These are phyloP conservation scores for Tor tambroides DNA, from an alignment of 2,113 vertebrate genomes.

Conservation along the genomic window DNA sequence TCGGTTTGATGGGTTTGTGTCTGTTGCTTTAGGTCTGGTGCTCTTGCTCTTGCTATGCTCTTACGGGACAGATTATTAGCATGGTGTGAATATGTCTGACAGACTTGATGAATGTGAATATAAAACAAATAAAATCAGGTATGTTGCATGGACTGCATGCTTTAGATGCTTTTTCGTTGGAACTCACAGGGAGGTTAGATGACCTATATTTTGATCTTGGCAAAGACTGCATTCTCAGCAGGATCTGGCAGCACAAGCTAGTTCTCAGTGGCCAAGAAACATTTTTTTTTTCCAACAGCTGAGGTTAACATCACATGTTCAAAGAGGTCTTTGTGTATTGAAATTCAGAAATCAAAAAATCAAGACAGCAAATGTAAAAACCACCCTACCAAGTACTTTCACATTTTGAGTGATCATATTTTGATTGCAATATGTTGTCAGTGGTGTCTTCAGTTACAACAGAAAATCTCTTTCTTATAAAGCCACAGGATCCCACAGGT, in stretches of 20 bases:
- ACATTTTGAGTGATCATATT: neutral
- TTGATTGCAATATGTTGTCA: neutral
- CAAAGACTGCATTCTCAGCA: slow-evolving; percentile 64
- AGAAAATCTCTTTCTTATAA: too few relatives aligned
- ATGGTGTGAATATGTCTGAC: slow-evolving; percentile 64
- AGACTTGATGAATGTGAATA: slow-evolving; percentile 73
- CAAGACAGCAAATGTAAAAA: neutral
- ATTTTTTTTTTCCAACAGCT: slow-evolving; percentile 51
- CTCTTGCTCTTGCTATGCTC: neutral
- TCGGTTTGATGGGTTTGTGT: slow-evolving; percentile 28
- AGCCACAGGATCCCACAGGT: too few relatives aligned
- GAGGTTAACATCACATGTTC: slow-evolving; percentile 24
- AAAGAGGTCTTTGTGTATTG: neutral
- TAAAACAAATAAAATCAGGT: slow-evolving; percentile 71
- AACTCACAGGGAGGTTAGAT: slow-evolving; percentile 60
- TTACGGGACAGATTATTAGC: slow-evolving; percentile 56
- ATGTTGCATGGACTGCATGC: slow-evolving; percentile 69
- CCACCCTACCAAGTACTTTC: neutral
- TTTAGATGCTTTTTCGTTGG: slow-evolving; percentile 47
- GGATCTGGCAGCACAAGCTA: slow-evolving; percentile 62
- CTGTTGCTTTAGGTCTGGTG: slow-evolving; percentile 17
- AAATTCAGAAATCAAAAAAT: neutral
- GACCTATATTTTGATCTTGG: slow-evolving; percentile 75
- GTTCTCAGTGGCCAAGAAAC: slow-evolving; percentile 62
- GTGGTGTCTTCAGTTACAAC: too few relatives aligned